Conservation (phyloP, 2,797 vertebrate species). For the Arnoldichthys spilopterus region DNA sequence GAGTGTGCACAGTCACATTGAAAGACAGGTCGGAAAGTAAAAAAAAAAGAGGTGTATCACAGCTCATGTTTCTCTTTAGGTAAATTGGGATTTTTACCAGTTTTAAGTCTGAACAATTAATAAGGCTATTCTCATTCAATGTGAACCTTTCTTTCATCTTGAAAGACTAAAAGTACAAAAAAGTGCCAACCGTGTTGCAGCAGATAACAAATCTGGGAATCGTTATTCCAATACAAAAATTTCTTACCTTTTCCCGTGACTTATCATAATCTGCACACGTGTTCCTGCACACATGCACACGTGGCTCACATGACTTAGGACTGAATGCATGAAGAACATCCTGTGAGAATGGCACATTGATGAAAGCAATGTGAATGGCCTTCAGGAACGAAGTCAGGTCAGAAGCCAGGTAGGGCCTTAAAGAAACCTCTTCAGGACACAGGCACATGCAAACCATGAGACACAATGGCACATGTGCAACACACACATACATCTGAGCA, state of each 20-base stretch:
- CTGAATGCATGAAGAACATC: conserved; percentile 9
- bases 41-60: no score
- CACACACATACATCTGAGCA: not conserved
- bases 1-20: no score
- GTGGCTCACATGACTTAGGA: conserved; percentile 34
- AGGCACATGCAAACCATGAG: conserved; percentile 11
- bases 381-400: not conserved
- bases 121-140: not conserved
- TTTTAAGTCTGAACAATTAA: not conserved
- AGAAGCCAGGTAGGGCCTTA: not conserved
- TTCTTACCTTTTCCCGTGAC: not conserved
- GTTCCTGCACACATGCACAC: not conserved
- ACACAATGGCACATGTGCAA: conserved; percentile 10
- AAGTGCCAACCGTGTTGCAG: not conserved
- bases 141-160: not conserved
- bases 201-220: not conserved
- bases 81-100: no score
- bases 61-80: no score
- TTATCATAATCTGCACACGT: not conserved
- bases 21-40: no score
- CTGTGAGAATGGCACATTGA: conserved; percentile 29
- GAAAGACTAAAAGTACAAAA: not conserved
- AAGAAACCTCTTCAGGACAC: not conserved
- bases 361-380: conserved; percentile 13
- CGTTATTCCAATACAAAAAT: not conserved